A percentile compares a stretch with the other conserved stretches of the same genome.
Evolutionary conservation across 2,888 invertebrate genomes (phyloP).

Genomic region (Electrophaes corylata): DNA sequence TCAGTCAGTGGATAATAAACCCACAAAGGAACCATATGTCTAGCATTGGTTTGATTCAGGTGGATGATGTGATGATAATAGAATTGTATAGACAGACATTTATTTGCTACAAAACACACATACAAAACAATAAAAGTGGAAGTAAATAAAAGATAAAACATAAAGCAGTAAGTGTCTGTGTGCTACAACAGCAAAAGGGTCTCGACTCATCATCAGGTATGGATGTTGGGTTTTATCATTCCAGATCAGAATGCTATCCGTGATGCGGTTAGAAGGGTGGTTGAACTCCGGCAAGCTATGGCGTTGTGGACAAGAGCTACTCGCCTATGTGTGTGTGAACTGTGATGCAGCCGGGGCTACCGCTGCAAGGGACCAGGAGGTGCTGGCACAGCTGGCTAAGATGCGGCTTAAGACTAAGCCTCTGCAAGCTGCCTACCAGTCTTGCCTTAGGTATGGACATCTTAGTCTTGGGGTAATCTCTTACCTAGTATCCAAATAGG

Average conservation of each 20-base stretch:
- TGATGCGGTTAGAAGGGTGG: slow-evolving; percentile 95
- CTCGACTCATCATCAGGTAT: too few relatives aligned
- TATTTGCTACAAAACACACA: too few relatives aligned
- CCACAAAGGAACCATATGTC: too few relatives aligned
- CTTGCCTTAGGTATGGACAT: slow-evolving; percentile 85
- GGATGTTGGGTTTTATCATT: neutral
- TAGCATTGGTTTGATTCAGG: too few relatives aligned
- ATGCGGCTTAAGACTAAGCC: slow-evolving; percentile 97
- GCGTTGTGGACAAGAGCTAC: slow-evolving; percentile 95
- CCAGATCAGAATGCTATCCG: slow-evolving; percentile 89
- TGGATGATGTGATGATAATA: too few relatives aligned
- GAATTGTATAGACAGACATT: too few relatives aligned
- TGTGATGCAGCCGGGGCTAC: slow-evolving; percentile 86
- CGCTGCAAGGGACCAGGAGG: slow-evolving; percentile 87
- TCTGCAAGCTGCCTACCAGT: slow-evolving; percentile 93
- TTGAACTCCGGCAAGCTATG: slow-evolving; percentile 97
- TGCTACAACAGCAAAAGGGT: too few relatives aligned
- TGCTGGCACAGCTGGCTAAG: slow-evolving; percentile 93
- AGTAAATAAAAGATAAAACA: too few relatives aligned
- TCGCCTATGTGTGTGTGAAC: slow-evolving; percentile 96
- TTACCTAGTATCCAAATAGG: too few relatives aligned
- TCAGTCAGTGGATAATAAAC: too few relatives aligned
- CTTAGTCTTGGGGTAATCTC: neutral
- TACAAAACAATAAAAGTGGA: too few relatives aligned
- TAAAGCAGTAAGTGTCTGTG: too few relatives aligned